Base-by-base conservation (phyloP, 2,888 invertebrate species). In the Polia nebulosa region DNA sequence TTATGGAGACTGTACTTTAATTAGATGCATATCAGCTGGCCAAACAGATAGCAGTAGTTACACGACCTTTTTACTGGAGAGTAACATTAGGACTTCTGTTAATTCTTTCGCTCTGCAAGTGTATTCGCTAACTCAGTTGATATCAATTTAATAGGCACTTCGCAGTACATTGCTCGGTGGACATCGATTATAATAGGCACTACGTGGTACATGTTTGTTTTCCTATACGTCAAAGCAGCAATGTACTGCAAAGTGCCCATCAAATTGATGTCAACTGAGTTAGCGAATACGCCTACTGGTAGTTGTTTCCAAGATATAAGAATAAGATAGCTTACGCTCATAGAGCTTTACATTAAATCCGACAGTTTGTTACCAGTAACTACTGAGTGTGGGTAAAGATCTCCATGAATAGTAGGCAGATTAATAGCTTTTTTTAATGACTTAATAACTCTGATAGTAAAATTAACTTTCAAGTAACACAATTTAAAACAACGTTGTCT, bases 401-500 rank as follows among this genome's bases (percentile, higher is more conserved):
- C 44, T 44, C 29, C 5, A 32, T 52, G 17, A 29, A 32, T 52
- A 39, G 17, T 36, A 52, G 44, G 7, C 51, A 64, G 20, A 64
- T 32, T 39, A 52, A 52, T 36, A 32, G 11, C 17, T 7, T 29
- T 74, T 29, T 74, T 47, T 39, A 49, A 71, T 75, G 8, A 68
- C 68, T 55, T 68, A 71, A 75, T 34, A 75, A 36, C 41, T 36
- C 11, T 6, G 25, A 39, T 57, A 53, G 17, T 45, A 22, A 55
- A 60, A 39, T 32, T 47, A 62, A 22, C 32, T 63, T 44, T 32
- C 25, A 47, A 58, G 17, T 56, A 32, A 57, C 39, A 36, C 34
- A 17, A 44, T 1, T 22, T 63, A 52, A 20, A 17, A 36, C 9
- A 64, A 52, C 51, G 51, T 44, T 74, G 36, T 45, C 1, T 51